Conservation (phyloP, 2,113 vertebrate genomes). For the Antennarius striatus region DNA sequence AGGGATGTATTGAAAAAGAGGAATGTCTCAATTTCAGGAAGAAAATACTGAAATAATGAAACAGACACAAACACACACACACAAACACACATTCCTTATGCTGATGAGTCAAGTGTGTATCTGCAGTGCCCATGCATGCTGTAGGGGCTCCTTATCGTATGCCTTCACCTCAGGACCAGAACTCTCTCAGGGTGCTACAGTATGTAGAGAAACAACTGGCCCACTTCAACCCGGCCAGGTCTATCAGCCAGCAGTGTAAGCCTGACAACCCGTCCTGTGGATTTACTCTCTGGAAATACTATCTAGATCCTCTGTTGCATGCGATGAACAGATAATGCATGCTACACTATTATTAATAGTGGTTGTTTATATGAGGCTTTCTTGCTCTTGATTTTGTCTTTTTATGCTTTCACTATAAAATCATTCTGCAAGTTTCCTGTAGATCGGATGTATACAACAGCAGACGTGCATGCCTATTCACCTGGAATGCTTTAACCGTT, state of each 20-base stretch:
- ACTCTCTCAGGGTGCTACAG: slow-evolving; percentile 80
- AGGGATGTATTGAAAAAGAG: too few relatives aligned
- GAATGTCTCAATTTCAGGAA: too few relatives aligned
- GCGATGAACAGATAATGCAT: slow-evolving; percentile 18
- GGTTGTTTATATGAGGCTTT: neutral
- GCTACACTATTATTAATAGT: neutral
- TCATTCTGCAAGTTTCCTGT: slow-evolving; percentile 19
- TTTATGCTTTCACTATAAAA: slow-evolving; percentile 31
- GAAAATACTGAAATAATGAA: neutral
- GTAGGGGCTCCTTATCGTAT: slow-evolving; percentile 68
- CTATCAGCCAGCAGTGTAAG: slow-evolving; percentile 77
- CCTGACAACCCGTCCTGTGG: slow-evolving; percentile 20
- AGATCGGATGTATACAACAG: neutral
- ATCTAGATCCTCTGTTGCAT: slow-evolving; percentile 6
- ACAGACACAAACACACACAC: neutral
- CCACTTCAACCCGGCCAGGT: slow-evolving; percentile 78
- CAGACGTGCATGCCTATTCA: slow-evolving; percentile 27
- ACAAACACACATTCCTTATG: slow-evolving; percentile 1
- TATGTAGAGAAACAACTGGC: slow-evolving; percentile 80
- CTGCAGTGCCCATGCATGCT: slow-evolving; percentile 70
- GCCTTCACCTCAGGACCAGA: slow-evolving; percentile 72
- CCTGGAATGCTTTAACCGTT: slow-evolving; percentile 11
- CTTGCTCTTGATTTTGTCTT: slow-evolving; percentile 9
- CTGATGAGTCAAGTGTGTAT: slow-evolving; percentile 62
- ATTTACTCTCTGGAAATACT: slow-evolving; percentile 16